Evolutionary conservation across 92 coral and sea anemone species (phyloP).

Genomic region (Pocillopora grandis): DNA sequence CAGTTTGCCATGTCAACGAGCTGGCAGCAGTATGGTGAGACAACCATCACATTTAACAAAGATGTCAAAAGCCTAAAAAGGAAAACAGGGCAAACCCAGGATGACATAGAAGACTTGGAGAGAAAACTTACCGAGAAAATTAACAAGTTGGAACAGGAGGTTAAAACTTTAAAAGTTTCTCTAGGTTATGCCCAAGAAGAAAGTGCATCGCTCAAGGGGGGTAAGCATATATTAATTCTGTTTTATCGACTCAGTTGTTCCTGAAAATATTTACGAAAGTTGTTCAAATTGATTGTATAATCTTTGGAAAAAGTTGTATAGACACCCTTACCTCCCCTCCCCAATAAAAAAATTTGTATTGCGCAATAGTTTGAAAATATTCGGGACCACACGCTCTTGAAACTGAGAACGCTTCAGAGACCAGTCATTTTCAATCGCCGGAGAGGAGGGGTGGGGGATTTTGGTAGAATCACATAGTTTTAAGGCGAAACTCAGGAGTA

Average conservation of each 20-base stretch:
- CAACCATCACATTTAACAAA: conserved; percentile 28
- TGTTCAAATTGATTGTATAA: not conserved
- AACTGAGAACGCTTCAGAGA: too few species aligned
- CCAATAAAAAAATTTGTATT: too few species aligned
- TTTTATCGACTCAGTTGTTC: not conserved
- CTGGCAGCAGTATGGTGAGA: conserved; percentile 58
- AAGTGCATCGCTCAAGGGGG: conserved; percentile 3
- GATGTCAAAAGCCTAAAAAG: conserved; percentile 23
- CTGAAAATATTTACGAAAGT: not conserved
- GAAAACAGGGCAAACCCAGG: conserved; percentile 22
- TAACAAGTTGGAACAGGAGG: conserved; percentile 20
- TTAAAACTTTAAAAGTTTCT: conserved; percentile 4
- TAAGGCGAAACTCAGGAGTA: too few species aligned
- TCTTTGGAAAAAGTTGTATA: too few species aligned
- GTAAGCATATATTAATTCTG: not conserved
- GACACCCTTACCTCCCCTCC: too few species aligned
- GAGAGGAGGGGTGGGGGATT: too few species aligned
- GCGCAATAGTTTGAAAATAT: too few species aligned
- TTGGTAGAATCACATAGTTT: too few species aligned
- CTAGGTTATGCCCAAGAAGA: not conserved
- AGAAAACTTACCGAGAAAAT: not conserved
- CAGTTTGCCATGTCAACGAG: conserved; percentile 42
- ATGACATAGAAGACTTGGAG: not conserved
- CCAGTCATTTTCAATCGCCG: too few species aligned
- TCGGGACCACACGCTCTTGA: too few species aligned